These are phyloP conservation scores for Molothrus aeneus DNA, from an alignment of 2,797 vertebrate species.

Conservation along the genomic window DNA sequence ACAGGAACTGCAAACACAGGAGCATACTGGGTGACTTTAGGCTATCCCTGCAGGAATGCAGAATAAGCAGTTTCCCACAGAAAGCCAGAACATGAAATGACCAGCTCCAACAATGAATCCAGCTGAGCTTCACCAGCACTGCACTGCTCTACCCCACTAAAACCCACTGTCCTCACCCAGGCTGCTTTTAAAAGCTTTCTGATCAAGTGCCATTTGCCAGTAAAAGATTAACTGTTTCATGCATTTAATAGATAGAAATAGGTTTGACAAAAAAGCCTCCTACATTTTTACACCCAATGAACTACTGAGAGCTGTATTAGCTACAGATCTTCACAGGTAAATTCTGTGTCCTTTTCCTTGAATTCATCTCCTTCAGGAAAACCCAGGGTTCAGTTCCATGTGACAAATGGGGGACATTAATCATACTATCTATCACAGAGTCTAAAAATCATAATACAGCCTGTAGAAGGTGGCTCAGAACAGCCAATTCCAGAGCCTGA, in stretches of 20 bases:
- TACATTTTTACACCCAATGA: background rate
- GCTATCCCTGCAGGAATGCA: constrained; percentile 18
- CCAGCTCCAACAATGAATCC: background rate
- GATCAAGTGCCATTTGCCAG: background rate
- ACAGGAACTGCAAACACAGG: background rate
- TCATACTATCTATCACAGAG: background rate
- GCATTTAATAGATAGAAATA: background rate
- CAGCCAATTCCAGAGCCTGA: background rate
- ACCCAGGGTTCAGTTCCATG: background rate
- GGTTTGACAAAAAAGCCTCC: background rate
- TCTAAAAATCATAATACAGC: background rate
- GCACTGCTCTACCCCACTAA: background rate
- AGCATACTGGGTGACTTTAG: background rate
- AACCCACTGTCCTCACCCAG: background rate
- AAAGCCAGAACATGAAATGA: background rate
- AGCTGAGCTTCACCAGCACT: background rate
- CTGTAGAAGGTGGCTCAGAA: background rate
- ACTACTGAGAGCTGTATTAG: background rate
- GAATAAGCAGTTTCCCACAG: constrained; percentile 7
- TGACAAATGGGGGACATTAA: background rate
- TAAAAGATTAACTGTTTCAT: background rate
- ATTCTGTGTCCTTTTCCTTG: background rate
- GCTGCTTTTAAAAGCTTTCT: background rate
- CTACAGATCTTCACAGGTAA: background rate
- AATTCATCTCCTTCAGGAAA: background rate